A percentile compares a stretch with the other conserved stretches of the same genome.
These are phyloP conservation scores for Charina bottae DNA, from an alignment of 2,113 vertebrate genomes.

Conservation along the genomic window DNA sequence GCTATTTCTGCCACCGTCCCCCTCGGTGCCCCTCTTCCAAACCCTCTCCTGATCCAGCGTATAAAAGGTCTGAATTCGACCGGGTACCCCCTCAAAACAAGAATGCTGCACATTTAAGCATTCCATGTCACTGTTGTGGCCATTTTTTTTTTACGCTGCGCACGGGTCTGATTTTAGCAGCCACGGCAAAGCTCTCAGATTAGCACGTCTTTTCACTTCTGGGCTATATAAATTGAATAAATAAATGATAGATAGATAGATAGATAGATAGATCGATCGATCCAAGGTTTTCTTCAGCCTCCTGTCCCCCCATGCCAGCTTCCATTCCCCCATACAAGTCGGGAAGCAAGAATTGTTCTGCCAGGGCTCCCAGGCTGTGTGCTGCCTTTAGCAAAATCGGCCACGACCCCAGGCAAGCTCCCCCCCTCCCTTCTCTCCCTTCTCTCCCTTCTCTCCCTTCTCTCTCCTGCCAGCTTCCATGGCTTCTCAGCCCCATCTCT, in stretches of 20 bases:
- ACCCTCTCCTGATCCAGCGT: not conserved
- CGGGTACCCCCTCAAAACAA: not conserved
- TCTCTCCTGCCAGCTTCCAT: not conserved
- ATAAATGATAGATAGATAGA: no score
- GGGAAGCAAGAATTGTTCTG: no score
- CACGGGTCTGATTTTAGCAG: not conserved
- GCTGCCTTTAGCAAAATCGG: not conserved
- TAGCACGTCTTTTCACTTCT: not conserved
- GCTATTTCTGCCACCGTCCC: slow-evolving; percentile 40
- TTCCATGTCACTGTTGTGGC: not conserved
- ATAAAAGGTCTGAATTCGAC: not conserved
- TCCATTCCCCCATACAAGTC: no score
- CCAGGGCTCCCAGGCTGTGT: not conserved
- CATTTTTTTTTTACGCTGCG: not conserved
- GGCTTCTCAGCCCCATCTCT: not conserved
- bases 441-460: no score
- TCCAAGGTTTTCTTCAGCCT: not conserved
- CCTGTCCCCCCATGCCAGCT: not conserved
- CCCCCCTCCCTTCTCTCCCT: no score
- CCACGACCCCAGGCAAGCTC: no score
- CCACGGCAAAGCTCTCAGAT: not conserved
- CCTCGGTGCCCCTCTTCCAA: not conserved
- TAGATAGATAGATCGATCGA: no score
- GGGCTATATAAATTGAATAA: not conserved
- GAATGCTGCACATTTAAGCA: not conserved